Percentiles rank a stretch among this genome's conserved stretches.
Conservation (phyloP, 2,797 vertebrate genomes). For the Triplophysa yarkandensis region DNA sequence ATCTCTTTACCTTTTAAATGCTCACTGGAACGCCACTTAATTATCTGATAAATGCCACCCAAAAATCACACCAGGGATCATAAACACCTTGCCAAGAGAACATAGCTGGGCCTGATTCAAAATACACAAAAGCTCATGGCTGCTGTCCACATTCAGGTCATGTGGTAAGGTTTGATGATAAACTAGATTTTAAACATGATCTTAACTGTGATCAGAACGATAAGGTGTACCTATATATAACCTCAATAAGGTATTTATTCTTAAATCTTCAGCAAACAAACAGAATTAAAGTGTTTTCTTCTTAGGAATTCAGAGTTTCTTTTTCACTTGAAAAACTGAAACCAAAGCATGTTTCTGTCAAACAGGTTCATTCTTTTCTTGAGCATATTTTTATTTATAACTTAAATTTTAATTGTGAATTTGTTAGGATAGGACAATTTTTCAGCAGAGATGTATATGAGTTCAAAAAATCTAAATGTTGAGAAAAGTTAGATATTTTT, state of each 20-base stretch:
- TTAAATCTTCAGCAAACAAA: slow-evolving; percentile 16
- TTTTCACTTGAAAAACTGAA: slow-evolving; percentile 15
- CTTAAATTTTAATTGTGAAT: too few relatives aligned
- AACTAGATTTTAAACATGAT: slow-evolving; percentile 36
- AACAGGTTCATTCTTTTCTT: background rate
- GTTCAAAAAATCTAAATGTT: too few relatives aligned
- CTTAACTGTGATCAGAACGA: slow-evolving; percentile 28
- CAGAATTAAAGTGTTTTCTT: background rate
- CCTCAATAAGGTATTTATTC: slow-evolving; percentile 27
- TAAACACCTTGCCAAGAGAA: background rate
- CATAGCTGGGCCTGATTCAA: background rate
- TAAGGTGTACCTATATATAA: background rate
- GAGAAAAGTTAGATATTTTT: too few relatives aligned
- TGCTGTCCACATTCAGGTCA: background rate
- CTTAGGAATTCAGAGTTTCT: background rate
- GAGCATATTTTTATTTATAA: too few relatives aligned
- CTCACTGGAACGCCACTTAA: background rate
- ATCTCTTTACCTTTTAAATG: background rate
- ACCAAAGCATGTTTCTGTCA: background rate
- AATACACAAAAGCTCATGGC: slow-evolving; percentile 3
- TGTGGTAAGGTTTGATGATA: slow-evolving; percentile 2
- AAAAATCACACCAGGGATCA: background rate
- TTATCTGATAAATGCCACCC: background rate
- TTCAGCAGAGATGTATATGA: too few relatives aligned
- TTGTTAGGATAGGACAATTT: too few relatives aligned